A percentile compares a stretch with the other conserved stretches of the same genome.
Evolutionary conservation across 2,797 vertebrate species (phyloP).

Genomic region (Myripristis jacobus): DNA sequence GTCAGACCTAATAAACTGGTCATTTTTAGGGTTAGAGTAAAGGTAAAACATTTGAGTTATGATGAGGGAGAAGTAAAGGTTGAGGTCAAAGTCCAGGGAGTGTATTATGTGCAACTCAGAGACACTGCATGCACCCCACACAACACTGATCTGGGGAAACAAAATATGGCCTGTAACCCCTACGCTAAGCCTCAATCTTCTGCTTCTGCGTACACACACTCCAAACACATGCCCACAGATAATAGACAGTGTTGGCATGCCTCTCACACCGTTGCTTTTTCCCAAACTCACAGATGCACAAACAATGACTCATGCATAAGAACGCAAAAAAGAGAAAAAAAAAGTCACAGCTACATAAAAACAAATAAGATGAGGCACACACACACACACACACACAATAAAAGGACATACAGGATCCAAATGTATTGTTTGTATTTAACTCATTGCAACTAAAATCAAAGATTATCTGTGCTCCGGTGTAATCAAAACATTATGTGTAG

Average conservation of each 20-base stretch:
- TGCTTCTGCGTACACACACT: slow-evolving; percentile 4
- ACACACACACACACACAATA: slow-evolving; percentile 7
- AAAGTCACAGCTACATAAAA: slow-evolving; percentile 66
- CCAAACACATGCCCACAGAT: slow-evolving; percentile 54
- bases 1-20: neutral
- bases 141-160: slow-evolving; percentile 8
- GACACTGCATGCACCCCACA: too few species aligned
- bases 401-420: slow-evolving; percentile 18
- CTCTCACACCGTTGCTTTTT: slow-evolving; percentile 39
- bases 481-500: slow-evolving; percentile 43
- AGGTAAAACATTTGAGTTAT: neutral
- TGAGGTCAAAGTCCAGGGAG: too few species aligned
- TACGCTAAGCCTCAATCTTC: neutral
- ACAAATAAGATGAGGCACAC: slow-evolving; percentile 53
- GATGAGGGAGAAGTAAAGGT: neutral
- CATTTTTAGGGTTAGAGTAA: neutral
- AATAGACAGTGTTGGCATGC: slow-evolving; percentile 51
- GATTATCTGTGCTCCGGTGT: slow-evolving; percentile 12
- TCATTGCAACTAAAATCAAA: slow-evolving; percentile 16
- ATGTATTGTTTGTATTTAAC: slow-evolving; percentile 43
- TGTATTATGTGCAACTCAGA: too few species aligned
- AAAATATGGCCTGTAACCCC: slow-evolving; percentile 24
- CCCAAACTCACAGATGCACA: slow-evolving; percentile 44
- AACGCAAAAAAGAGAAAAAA: slow-evolving; percentile 43
- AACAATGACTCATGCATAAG: slow-evolving; percentile 69